Evolutionary conservation across 2,888 invertebrate genomes (phyloP).

Genomic region (Rhagium mordax): DNA sequence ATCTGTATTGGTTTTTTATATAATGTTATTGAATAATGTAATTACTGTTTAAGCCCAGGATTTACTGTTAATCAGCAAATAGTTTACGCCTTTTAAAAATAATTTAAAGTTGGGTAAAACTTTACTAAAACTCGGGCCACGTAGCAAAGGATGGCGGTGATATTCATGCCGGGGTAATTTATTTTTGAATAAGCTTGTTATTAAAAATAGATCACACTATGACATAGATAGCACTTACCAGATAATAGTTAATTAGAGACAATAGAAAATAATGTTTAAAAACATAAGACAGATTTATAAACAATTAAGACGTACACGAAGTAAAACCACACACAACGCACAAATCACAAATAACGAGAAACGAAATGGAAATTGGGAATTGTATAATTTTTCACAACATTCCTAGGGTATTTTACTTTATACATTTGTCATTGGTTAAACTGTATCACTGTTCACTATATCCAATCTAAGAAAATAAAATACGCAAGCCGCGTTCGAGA

Average conservation of each 20-base stretch:
- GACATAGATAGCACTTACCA: not conserved
- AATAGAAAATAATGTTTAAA: not conserved
- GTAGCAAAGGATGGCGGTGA: conserved; percentile 40
- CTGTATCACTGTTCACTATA: not conserved
- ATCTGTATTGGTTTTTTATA: not conserved
- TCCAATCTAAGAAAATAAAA: not conserved
- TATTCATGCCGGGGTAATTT: conserved; percentile 40
- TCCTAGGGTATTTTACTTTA: not conserved
- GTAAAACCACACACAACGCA: conserved; percentile 9
- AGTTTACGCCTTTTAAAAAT: not conserved
- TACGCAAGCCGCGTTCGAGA: too few species aligned
- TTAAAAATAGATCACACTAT: conserved; percentile 28
- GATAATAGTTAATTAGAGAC: not conserved
- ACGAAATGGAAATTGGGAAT: not conserved
- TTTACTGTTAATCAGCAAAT: not conserved
- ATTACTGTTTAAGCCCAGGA: too few species aligned
- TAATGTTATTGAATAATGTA: not conserved
- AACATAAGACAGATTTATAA: conserved; percentile 12
- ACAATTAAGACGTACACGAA: conserved; percentile 12
- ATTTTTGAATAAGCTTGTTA: conserved; percentile 31
- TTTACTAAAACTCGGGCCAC: conserved; percentile 35
- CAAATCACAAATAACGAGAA: conserved; percentile 15
- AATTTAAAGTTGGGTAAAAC: not conserved
- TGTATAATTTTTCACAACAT: conserved; percentile 3
- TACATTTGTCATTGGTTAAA: not conserved